Percentiles rank a stretch among this genome's conserved stretches.
Conservation (phyloP, 2,797 vertebrate genomes). For the Propithecus deckenii region DNA sequence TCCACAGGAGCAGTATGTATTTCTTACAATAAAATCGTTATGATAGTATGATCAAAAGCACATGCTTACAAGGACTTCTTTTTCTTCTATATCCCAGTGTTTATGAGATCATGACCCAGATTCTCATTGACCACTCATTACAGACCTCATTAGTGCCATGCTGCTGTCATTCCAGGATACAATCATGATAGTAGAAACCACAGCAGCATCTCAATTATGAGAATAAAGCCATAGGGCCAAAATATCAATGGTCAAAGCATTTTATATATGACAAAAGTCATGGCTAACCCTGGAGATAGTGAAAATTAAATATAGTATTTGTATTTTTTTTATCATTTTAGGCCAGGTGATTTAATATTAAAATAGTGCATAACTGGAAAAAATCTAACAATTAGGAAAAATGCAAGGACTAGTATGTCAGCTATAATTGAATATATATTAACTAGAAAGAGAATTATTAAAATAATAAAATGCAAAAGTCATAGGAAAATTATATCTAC, state of each 20-base stretch:
- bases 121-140: not conserved
- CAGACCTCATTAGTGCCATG: not conserved
- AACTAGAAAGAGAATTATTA: not conserved
- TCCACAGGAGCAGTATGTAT: not conserved
- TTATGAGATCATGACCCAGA: not conserved
- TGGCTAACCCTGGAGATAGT: not conserved
- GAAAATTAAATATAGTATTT: not conserved
- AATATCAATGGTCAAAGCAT: not conserved
- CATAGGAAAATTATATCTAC: not conserved
- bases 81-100: not conserved
- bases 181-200: not conserved
- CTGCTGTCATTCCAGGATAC: not conserved
- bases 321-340: not conserved
- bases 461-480: not conserved
- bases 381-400: not conserved
- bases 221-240: not conserved
- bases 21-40: not conserved
- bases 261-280: not conserved
- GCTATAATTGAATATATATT: not conserved
- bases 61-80: not conserved
- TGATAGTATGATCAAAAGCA: not conserved
- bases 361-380: not conserved
- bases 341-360: not conserved
- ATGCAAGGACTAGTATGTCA: not conserved
- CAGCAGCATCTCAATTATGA: not conserved